phyloP scores from a whole-genome alignment of 2,888 invertebrate genomes.

The Diarsia rubi region DNA sequence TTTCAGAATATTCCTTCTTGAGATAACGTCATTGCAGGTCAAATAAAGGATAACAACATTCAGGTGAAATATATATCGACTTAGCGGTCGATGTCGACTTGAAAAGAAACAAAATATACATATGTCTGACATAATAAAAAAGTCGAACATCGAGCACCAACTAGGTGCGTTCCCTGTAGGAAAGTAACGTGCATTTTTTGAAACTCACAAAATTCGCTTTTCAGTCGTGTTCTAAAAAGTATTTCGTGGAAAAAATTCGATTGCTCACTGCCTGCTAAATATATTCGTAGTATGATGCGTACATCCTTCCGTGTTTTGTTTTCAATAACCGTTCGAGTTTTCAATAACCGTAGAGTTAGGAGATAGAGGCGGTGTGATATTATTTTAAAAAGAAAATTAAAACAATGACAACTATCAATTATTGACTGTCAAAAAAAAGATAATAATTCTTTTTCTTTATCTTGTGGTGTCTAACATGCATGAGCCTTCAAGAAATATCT shows the following conservation, averaged over 20 bases:
- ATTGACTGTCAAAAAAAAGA: too few relatives aligned
- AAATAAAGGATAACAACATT: background rate
- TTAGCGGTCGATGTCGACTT: background rate
- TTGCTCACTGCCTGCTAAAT: slow-evolving; percentile 47
- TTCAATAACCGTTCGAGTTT: slow-evolving; percentile 10
- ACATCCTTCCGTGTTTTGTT: slow-evolving; percentile 13
- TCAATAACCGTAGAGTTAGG: too few relatives aligned
- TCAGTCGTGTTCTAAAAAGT: slow-evolving; percentile 41
- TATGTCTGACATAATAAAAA: slow-evolving; percentile 22
- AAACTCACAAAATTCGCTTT: slow-evolving; percentile 47
- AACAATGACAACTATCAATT: too few relatives aligned
- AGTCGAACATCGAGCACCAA: slow-evolving; percentile 16
- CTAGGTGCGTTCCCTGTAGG: slow-evolving; percentile 3
- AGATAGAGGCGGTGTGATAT: background rate
- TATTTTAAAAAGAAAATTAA: background rate
- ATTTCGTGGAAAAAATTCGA: slow-evolving; percentile 33
- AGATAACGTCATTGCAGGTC: too few relatives aligned
- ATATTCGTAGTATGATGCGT: slow-evolving; percentile 11
- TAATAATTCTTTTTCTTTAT: too few relatives aligned
- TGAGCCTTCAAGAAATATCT: too few relatives aligned
- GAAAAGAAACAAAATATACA: slow-evolving; percentile 18
- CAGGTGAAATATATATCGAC: background rate
- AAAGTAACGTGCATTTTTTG: slow-evolving; percentile 44
- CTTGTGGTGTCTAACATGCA: too few relatives aligned
- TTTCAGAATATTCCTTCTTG: too few relatives aligned